A percentile compares a stretch with the other conserved stretches of the same genome.
phyloP scores from a whole-genome alignment of 2,113 vertebrate species.

The Syngnathoides biaculeatus region DNA sequence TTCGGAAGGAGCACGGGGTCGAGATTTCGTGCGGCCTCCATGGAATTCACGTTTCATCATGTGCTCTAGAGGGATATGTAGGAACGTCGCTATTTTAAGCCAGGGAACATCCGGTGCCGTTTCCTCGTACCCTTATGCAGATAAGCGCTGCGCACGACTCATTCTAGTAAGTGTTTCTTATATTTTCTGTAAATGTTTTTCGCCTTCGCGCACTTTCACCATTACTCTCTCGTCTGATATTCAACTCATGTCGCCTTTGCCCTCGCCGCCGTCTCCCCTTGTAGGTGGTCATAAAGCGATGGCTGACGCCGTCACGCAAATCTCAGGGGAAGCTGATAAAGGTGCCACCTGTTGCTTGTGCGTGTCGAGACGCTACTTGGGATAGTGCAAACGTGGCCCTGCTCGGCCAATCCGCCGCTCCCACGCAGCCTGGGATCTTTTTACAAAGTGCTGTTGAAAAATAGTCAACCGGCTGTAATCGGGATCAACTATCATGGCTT shows the following conservation, averaged over 20 bases:
- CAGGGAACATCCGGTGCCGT: constrained; percentile 26
- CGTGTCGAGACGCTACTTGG: constrained; percentile 54
- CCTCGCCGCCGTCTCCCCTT: constrained; percentile 13
- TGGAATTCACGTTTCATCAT: constrained; percentile 47
- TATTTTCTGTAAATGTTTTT: background rate
- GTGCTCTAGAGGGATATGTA: constrained; percentile 17
- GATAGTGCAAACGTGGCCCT: constrained; percentile 56
- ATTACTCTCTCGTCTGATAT: constrained; percentile 10
- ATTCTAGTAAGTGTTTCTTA: background rate
- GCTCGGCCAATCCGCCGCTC: constrained; percentile 21
- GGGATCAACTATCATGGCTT: background rate
- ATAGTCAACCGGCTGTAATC: too few relatives aligned
- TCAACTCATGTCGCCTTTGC: constrained; percentile 17
- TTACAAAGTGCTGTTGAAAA: constrained; percentile 21
- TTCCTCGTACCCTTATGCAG: constrained; percentile 14
- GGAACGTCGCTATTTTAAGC: constrained; percentile 62
- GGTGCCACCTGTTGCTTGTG: constrained; percentile 59
- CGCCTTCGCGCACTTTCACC: background rate
- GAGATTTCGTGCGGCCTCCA: constrained; percentile 24
- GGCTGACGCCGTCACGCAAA: constrained; percentile 42
- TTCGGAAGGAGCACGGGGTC: background rate
- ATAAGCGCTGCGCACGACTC: constrained; percentile 2
- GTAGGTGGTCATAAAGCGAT: constrained; percentile 36
- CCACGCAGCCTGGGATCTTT: constrained; percentile 14
- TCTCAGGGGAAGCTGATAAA: constrained; percentile 40